Evolutionary conservation across 2,888 invertebrate species (phyloP), one percentile per base, ranked within the genome.

Genomic region (Xanthorhoe spadicearia): DNA sequence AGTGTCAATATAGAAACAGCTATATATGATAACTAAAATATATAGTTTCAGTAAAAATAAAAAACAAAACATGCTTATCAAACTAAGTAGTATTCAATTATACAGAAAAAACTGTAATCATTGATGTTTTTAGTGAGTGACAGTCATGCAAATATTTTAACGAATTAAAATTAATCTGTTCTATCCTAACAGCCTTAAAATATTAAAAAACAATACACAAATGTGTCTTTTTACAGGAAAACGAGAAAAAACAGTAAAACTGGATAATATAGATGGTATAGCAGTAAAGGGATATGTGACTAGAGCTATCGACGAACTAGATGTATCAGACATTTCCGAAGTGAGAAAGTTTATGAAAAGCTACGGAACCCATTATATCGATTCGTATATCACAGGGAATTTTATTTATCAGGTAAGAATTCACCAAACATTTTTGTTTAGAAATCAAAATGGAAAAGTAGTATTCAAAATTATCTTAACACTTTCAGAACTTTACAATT

Each of bases 331-430:
- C 81, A 92, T 95, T 0, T 94, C 95, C 0, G 95, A 95, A 70
- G 95, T 97, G 0, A 94, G 96, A 46, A 94, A 94, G 74, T 97
- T 98, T 81, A 97, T 97, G 89, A 96, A 95, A 80, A 96, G 95
- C 77, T 97, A 96, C 76, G 97, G 97, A 55, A 97, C 97, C 6
- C 97, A 98, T 88, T 98, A 97, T 77, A 97, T 98, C 59, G 95
- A 96, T 70, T 97, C 97, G 0, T 98, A 96, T 83, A 95, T 95
- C 6, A 97, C 97, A 0, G 98, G 98, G 9, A 97, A 98, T 84
- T 96, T 97, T 43, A 94, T 98, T 72, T 98, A 97, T 87, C 97
- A 98, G 96, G 97, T 64, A 8, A 52, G 51, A 10, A 9, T 4
- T 43, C 0, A 43, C 4, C 2, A 0, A n/a, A n/a, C n/a, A n/a